Percentiles rank a stretch among this genome's conserved stretches.
Evolutionary conservation across 2,888 invertebrate species (phyloP).

Genomic region (Temnothorax unifasciatus): DNA sequence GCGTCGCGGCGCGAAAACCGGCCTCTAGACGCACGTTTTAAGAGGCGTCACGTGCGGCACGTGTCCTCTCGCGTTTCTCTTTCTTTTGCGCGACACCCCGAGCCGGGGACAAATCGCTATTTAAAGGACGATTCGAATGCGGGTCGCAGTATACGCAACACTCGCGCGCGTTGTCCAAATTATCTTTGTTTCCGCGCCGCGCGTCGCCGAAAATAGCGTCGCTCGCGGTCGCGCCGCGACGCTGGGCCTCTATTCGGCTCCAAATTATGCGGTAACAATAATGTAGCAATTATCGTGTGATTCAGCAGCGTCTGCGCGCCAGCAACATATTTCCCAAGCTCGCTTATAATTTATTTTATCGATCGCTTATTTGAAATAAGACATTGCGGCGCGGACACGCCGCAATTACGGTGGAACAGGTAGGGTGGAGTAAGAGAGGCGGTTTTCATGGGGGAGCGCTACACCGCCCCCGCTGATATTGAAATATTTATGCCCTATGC

Average conservation of each 20-base stretch:
- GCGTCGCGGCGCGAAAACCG: slow-evolving; percentile 3
- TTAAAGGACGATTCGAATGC: slow-evolving; percentile 26
- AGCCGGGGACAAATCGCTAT: background rate
- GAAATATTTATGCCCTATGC: slow-evolving; percentile 43
- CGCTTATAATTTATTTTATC: slow-evolving; percentile 52
- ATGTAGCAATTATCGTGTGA: slow-evolving; percentile 29
- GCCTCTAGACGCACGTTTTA: slow-evolving; percentile 33
- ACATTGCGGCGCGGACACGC: slow-evolving; percentile 40
- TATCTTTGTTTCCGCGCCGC: background rate
- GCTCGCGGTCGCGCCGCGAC: background rate
- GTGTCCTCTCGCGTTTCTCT: slow-evolving; percentile 18
- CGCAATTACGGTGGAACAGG: slow-evolving; percentile 45
- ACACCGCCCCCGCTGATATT: slow-evolving; percentile 29
- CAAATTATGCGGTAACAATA: background rate
- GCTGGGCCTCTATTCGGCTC: background rate
- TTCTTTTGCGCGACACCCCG: background rate
- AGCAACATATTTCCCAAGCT: slow-evolving; percentile 8
- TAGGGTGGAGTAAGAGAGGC: slow-evolving; percentile 51
- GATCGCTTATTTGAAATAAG: slow-evolving; percentile 49
- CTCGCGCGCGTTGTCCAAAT: slow-evolving; percentile 2
- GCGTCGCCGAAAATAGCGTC: slow-evolving; percentile 20
- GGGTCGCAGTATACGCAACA: background rate
- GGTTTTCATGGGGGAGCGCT: slow-evolving; percentile 32
- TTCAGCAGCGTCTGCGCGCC: slow-evolving; percentile 20
- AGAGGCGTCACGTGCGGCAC: slow-evolving; percentile 37